These are phyloP conservation scores for Apodemia duryi DNA, from an alignment of 2,888 invertebrate genomes.

Conservation along the genomic window DNA sequence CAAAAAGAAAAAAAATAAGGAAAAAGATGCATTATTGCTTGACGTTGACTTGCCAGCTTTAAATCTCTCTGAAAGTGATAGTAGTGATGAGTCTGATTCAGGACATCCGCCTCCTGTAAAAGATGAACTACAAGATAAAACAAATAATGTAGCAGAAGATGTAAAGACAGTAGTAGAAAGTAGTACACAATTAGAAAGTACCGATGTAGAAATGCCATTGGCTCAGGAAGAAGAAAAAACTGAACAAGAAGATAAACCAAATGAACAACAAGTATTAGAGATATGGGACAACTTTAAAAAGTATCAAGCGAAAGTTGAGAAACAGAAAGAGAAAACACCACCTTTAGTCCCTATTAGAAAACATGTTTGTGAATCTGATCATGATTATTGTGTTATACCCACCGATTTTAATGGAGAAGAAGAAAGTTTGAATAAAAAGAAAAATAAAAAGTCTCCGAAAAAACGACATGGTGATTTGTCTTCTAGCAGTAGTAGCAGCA, in stretches of 20 bases:
- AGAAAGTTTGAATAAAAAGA: constrained; percentile 63
- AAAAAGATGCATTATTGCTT: constrained; percentile 68
- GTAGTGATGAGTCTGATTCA: constrained; percentile 82
- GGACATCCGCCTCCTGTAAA: constrained; percentile 44
- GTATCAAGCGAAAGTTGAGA: constrained; percentile 85
- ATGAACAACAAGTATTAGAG: constrained; percentile 81
- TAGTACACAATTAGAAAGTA: constrained; percentile 33
- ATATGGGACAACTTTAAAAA: constrained; percentile 89
- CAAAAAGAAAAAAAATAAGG: constrained; percentile 69
- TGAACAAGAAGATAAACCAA: constrained; percentile 67
- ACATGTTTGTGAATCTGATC: constrained; percentile 83
- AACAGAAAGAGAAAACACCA: constrained; percentile 68
- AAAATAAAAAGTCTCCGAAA: constrained; percentile 71
- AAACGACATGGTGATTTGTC: constrained; percentile 75
- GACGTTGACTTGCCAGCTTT: constrained; percentile 86
- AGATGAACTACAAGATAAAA: constrained; percentile 40
- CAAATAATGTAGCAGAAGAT: constrained; percentile 16
- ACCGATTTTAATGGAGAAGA: constrained; percentile 67
- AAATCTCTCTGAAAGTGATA: constrained; percentile 91
- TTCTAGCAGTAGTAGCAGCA: constrained; percentile 87
- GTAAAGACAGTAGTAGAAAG: constrained; percentile 34
- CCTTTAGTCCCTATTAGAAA: constrained; percentile 69
- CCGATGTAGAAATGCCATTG: constrained; percentile 31
- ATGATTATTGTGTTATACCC: constrained; percentile 85
- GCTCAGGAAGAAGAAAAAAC: constrained; percentile 44